Percentiles rank a stretch among this genome's conserved stretches.
These are phyloP conservation scores for Paramormyrops hopkinsi DNA, from an alignment of 2,797 vertebrate genomes.

Conservation along the genomic window DNA sequence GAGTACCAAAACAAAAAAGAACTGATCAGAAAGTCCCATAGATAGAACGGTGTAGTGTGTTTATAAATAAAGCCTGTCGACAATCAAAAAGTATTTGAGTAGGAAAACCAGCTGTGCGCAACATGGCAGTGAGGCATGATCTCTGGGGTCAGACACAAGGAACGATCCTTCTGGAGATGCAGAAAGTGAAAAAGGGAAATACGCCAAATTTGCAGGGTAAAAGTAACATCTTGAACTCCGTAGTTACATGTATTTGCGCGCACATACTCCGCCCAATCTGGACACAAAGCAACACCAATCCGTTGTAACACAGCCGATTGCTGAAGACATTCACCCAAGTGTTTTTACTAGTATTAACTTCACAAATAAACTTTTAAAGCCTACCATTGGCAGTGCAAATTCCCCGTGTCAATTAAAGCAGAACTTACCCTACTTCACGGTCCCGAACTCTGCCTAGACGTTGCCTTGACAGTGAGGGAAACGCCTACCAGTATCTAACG, in stretches of 20 bases:
- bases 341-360: background rate
- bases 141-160: background rate
- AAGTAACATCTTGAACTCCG: background rate
- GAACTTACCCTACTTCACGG: background rate
- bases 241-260: background rate
- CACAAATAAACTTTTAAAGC: background rate
- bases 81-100: background rate
- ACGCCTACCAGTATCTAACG: background rate
- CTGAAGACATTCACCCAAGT: background rate
- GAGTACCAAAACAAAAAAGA: background rate
- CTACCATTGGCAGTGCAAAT: background rate
- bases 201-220: background rate
- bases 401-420: background rate
- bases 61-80: background rate
- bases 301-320: background rate
- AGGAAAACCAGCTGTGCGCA: background rate
- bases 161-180: background rate
- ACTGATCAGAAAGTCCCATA: background rate
- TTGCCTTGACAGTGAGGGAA: background rate
- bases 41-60: background rate
- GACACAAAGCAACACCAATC: background rate
- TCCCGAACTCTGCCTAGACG: background rate
- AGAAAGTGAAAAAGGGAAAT: background rate
- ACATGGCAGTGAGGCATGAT: background rate
- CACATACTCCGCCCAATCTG: background rate